Base-by-base conservation (phyloP, 2,113 vertebrate genomes). In the Pelvicachromis taeniatus region DNA sequence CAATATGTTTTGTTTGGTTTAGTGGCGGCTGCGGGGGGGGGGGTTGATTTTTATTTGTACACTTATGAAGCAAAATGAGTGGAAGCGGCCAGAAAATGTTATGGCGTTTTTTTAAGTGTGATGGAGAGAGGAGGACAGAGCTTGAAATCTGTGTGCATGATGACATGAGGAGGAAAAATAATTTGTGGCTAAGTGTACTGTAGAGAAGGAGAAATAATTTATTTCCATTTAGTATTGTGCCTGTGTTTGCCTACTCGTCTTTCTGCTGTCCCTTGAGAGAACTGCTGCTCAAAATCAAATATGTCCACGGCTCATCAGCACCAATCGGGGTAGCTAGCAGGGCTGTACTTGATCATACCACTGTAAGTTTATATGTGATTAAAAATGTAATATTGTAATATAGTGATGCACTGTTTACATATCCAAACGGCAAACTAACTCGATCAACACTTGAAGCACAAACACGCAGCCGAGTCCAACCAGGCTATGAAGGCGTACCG, bases 221-320 rank as follows among this genome's bases (percentile, higher is more conserved):
- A 9, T 65, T 78, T 77, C 33, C 87, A 40, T 77, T 78, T 13
- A 31, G 53, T 55, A 4, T 82, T 70, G 83, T 38, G 19, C 83
- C 80, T 31, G 12, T 70, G 13, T 79, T 29, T 87, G 42, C 63
- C 38, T 19, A 26, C 77, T 50, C 1, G 2, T 73, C 68, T 75
- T 50, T 70, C 19, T 14, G 5, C 31, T 7, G 3, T 63, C 79
- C 55, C 55, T 29, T 35, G 80, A 56, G 83, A 81, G 42, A 75
- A 40, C 5, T 50, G 35, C 78, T 59, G 29, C 77, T 75, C 80
- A 65, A 40, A 88, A 35, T 65, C n/a, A 82, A 84, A 56, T 52
- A 53, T 65, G 35, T 73, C 8, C 21, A 52, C 53, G n/a, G 23
- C 11, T 87, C 65, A 85, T 84, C 83, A 55, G 26, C 17, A 4